Evolutionary conservation across 1,140 invertebrate species (phyloP).

Genomic region (Sycophila sp.): DNA sequence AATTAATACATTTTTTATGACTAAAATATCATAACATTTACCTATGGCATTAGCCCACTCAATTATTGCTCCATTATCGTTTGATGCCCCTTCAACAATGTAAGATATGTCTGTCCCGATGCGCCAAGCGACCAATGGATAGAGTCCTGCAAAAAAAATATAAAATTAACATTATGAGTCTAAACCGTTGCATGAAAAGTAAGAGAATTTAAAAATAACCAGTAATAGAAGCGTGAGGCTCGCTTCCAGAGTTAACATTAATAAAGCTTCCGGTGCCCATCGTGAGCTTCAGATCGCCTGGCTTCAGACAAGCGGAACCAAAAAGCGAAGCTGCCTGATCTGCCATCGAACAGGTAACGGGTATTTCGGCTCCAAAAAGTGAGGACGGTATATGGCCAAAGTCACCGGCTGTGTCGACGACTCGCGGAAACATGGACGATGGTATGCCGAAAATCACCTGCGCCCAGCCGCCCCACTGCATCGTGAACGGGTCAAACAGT

Average conservation of each 20-base stretch:
- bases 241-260: conserved; percentile 84
- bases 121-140: conserved; percentile 92
- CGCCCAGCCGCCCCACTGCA: conserved; percentile 81
- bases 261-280: conserved; percentile 95
- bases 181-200: too few species aligned
- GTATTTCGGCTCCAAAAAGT: conserved; percentile 81
- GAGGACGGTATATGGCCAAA: conserved; percentile 75
- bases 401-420: conserved; percentile 79
- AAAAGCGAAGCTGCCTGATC: conserved; percentile 91
- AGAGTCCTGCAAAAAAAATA: conserved; percentile 71
- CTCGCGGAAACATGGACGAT: conserved; percentile 77
- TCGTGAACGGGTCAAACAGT: conserved; percentile 91
- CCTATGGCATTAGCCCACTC: conserved; percentile 86
- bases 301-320: conserved; percentile 86
- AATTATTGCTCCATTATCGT: conserved; percentile 89
- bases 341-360: conserved; percentile 80
- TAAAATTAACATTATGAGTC: conserved; percentile 10
- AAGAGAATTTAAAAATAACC: conserved; percentile 61
- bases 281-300: conserved; percentile 89
- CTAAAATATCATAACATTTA: conserved; percentile 58
- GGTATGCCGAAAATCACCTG: conserved; percentile 79
- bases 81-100: conserved; percentile 84
- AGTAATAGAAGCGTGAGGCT: conserved; percentile 80
- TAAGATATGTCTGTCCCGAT: conserved; percentile 77
- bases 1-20: conserved; percentile 27